Conservation (phyloP, 2,797 vertebrate genomes). For the Thalassophryne amazonica region DNA sequence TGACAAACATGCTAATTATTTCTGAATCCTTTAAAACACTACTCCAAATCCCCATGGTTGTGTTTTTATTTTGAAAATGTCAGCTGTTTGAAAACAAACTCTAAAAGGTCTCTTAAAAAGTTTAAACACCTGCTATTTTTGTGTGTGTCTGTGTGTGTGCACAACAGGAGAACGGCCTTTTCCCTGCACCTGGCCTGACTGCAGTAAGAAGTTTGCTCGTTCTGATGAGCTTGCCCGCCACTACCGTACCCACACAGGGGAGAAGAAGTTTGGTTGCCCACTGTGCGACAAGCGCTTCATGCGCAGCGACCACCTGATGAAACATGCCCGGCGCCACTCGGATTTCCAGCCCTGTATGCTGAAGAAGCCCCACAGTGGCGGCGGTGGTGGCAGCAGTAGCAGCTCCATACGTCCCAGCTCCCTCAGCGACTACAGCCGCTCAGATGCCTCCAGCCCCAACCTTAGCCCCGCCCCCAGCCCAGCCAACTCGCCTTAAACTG, state of each 20-base stretch:
- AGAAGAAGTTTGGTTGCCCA: slow-evolving; percentile 96
- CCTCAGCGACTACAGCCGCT: slow-evolving; percentile 97
- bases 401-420: slow-evolving; percentile 83
- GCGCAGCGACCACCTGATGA: slow-evolving; percentile 97
- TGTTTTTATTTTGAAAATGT: no score
- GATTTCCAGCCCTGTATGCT: slow-evolving; percentile 95
- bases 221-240: slow-evolving; percentile 97
- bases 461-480: slow-evolving; percentile 90
- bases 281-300: slow-evolving; percentile 98
- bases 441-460: slow-evolving; percentile 92
- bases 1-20: no score
- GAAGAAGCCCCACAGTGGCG: slow-evolving; percentile 79
- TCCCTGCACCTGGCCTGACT: slow-evolving; percentile 94
- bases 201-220: slow-evolving; percentile 97
- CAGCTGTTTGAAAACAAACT: no score
- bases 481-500: slow-evolving; percentile 91
- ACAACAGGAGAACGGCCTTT: slow-evolving; percentile 91
- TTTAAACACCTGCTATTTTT: not conserved
- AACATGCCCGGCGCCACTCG: slow-evolving; percentile 94
- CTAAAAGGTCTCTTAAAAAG: no score
- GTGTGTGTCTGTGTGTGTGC: slow-evolving; percentile 3
- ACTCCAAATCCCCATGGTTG: no score
- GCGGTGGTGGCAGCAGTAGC: slow-evolving; percentile 22
- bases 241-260: slow-evolving; percentile 96
- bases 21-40: no score